These are phyloP conservation scores for Hippoglossus hippoglossus DNA, from an alignment of 2,797 vertebrate species.

Conservation along the genomic window DNA sequence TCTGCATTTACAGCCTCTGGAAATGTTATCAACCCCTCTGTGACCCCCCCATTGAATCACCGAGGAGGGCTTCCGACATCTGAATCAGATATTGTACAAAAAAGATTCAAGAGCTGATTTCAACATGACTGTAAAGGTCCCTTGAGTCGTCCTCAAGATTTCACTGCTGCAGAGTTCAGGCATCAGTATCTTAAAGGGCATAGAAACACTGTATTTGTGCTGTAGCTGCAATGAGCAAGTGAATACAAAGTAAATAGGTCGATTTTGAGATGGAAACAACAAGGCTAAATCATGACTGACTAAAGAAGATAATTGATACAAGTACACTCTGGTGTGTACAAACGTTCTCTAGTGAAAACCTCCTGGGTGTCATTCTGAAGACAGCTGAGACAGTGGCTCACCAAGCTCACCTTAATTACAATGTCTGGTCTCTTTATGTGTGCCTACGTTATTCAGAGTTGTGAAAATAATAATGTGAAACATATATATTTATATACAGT, in stretches of 20 bases:
- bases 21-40: constrained; percentile 27
- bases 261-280: constrained; percentile 6
- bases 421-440: background rate
- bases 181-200: background rate
- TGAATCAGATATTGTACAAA: constrained; percentile 32
- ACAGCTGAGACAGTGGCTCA: background rate
- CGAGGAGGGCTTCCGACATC: constrained; percentile 18
- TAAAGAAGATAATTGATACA: background rate
- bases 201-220: background rate
- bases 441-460: background rate
- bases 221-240: background rate
- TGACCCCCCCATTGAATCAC: constrained; percentile 10
- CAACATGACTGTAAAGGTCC: constrained; percentile 20
- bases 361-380: background rate
- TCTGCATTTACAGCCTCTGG: constrained; percentile 41
- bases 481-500: too few relatives aligned
- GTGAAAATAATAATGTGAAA: too few relatives aligned
- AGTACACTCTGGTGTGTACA: background rate
- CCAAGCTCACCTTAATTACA: too few relatives aligned
- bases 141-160: constrained; percentile 5
- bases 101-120: constrained; percentile 8
- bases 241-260: background rate
- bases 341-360: background rate
- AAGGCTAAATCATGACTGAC: background rate
- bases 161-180: constrained; percentile 2